Evolutionary conservation across 2,888 invertebrate species (phyloP).

Genomic region (Dromius quadrimaculatus): DNA sequence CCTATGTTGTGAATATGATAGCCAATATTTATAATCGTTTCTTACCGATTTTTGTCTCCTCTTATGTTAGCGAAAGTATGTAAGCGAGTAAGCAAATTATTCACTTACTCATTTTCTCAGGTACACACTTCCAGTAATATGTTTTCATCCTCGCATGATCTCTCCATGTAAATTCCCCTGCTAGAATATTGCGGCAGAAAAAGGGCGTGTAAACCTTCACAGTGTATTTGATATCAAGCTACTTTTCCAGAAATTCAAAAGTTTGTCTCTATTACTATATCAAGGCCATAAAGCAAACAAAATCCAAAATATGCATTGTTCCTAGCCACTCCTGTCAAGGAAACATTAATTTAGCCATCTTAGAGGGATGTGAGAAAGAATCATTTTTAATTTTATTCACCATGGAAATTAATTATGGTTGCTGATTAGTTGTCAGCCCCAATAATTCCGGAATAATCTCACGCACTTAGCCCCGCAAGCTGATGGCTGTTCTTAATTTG

Average conservation of each 20-base stretch:
- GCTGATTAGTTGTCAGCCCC: conserved; percentile 23
- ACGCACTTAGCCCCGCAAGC: background rate
- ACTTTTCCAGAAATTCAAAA: conserved; percentile 27
- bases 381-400: conserved; percentile 12
- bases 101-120: too few relatives aligned
- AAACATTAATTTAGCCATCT: conserved; percentile 35
- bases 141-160: too few relatives aligned
- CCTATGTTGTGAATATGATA: too few relatives aligned
- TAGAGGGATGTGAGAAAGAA: background rate
- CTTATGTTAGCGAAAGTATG: too few relatives aligned
- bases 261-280: conserved; percentile 40
- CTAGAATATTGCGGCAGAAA: background rate
- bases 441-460: background rate
- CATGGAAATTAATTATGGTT: conserved; percentile 24
- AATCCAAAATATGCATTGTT: conserved; percentile 19
- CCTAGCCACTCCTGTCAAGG: background rate
- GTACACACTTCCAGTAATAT: too few relatives aligned
- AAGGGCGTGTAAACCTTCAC: conserved; percentile 9
- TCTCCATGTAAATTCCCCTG: background rate
- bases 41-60: too few relatives aligned
- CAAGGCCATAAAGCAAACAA: conserved; percentile 31
- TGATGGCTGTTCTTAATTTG: too few relatives aligned
- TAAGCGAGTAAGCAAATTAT: too few relatives aligned
- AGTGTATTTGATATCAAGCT: conserved; percentile 36
- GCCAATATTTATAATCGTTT: too few relatives aligned